Percentiles rank a stretch among this genome's conserved stretches.
Conservation (phyloP, 2,113 vertebrate genomes). For the human (Homo sapiens) region DNA sequence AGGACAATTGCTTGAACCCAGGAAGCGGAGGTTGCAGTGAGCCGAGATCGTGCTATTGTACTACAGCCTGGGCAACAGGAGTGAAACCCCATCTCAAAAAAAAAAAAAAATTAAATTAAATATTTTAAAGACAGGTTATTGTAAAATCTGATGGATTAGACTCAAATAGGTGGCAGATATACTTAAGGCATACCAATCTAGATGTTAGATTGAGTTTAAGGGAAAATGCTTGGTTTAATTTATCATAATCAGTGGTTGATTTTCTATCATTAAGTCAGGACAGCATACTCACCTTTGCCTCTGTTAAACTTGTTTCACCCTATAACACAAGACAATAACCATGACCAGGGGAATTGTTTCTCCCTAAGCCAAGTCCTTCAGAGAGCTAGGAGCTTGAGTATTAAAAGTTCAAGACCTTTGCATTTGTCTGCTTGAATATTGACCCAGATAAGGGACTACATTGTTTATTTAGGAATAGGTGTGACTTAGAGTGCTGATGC, state of each 20-base stretch:
- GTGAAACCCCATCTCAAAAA: too few species aligned
- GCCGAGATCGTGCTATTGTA: too few species aligned
- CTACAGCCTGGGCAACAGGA: too few species aligned
- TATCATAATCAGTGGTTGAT: background rate
- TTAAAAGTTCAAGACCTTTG: background rate
- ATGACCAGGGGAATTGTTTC: background rate
- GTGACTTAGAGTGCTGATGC: background rate
- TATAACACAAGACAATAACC: background rate
- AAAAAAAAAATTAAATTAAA: background rate
- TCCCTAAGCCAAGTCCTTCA: background rate
- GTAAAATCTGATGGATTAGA: background rate
- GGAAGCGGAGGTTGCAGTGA: too few species aligned
- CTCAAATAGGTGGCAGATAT: background rate
- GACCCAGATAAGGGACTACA: background rate
- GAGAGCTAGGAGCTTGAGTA: background rate
- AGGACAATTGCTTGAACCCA: too few species aligned
- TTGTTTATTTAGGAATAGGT: background rate
- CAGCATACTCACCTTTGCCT: background rate
- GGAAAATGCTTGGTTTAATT: background rate
- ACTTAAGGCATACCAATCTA: background rate
- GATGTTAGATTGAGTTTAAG: background rate
- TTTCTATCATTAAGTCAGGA: background rate
- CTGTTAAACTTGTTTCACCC: background rate
- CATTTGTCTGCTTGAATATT: background rate
- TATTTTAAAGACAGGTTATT: background rate